Percentiles rank a stretch among this genome's conserved stretches.
These are phyloP conservation scores for Diadromus collaris DNA, from an alignment of 2,888 invertebrate species.

Conservation along the genomic window DNA sequence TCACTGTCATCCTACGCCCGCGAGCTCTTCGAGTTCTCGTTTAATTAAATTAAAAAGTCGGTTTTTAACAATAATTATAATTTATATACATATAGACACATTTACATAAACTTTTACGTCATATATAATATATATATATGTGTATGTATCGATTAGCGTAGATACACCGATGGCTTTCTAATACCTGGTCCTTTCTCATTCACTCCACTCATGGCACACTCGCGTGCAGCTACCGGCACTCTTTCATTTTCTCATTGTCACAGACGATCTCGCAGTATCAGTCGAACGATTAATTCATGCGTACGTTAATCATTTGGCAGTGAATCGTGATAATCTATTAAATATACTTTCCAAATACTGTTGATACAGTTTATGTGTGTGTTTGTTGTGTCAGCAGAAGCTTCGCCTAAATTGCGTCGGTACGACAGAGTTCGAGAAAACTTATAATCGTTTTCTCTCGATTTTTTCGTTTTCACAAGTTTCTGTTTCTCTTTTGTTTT, in stretches of 20 bases:
- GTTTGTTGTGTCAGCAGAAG: slow-evolving; percentile 8
- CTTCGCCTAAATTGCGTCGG: not conserved
- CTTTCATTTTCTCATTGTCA: slow-evolving; percentile 40
- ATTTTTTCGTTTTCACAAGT: slow-evolving; percentile 9
- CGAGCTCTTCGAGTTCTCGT: slow-evolving; percentile 42
- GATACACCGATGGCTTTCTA: slow-evolving; percentile 46
- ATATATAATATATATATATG: slow-evolving; percentile 36
- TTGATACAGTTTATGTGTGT: slow-evolving; percentile 5
- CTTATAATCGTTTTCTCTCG: slow-evolving; percentile 2
- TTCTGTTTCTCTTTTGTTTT: slow-evolving; percentile 1
- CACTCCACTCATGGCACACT: slow-evolving; percentile 26
- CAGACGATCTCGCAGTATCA: slow-evolving; percentile 46
- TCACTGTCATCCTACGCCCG: slow-evolving; percentile 22
- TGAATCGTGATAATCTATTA: slow-evolving; percentile 47
- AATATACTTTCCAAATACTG: slow-evolving; percentile 44
- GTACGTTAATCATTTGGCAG: slow-evolving; percentile 55
- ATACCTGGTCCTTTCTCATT: slow-evolving; percentile 45
- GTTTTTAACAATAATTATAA: slow-evolving; percentile 74
- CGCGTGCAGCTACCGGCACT: not conserved
- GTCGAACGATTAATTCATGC: slow-evolving; percentile 45
- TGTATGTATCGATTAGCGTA: slow-evolving; percentile 49
- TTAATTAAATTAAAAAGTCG: slow-evolving; percentile 62
- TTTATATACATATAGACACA: slow-evolving; percentile 79
- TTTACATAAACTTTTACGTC: slow-evolving; percentile 74
- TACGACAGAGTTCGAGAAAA: not conserved